These are phyloP conservation scores for Bradypodion pumilum DNA, from an alignment of 2,797 vertebrate species.

Conservation along the genomic window DNA sequence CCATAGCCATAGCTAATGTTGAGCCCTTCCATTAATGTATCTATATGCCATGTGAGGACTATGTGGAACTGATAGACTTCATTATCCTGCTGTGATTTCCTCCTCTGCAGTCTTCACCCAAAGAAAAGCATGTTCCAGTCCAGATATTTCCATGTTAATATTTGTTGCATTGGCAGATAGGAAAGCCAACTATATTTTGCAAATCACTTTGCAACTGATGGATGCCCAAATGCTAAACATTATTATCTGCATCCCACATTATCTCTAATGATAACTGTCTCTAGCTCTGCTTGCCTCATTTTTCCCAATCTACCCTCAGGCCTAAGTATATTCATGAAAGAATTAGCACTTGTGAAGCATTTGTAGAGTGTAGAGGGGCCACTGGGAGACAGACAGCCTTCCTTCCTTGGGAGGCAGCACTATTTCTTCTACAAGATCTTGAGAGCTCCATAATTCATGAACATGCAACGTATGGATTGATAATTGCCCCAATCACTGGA, in stretches of 20 bases:
- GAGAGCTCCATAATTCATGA: constrained; percentile 74
- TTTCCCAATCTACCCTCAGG: background rate
- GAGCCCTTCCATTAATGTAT: background rate
- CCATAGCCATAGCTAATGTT: background rate
- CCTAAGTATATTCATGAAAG: constrained; percentile 3
- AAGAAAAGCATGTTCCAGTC: background rate
- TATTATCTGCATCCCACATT: accelerated
- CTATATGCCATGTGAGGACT: background rate
- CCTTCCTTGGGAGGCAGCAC: constrained; percentile 53
- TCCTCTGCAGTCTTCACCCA: background rate
- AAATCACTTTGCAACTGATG: constrained; percentile 14
- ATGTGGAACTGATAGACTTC: background rate
- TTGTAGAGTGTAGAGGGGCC: constrained; percentile 19
- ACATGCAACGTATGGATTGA: constrained; percentile 70
- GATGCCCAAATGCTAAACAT: constrained; percentile 4
- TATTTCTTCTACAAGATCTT: background rate
- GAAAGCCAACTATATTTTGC: background rate
- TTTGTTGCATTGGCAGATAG: background rate
- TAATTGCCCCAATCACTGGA: constrained; percentile 78
- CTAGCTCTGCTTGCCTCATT: background rate
- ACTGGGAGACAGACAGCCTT: constrained; percentile 51
- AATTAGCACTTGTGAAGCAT: background rate
- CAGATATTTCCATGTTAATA: background rate
- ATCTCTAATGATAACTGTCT: constrained; percentile 14
- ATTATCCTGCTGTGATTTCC: background rate